Conservation (phyloP, 2,888 invertebrate species). For the Melieria crassipennis region DNA sequence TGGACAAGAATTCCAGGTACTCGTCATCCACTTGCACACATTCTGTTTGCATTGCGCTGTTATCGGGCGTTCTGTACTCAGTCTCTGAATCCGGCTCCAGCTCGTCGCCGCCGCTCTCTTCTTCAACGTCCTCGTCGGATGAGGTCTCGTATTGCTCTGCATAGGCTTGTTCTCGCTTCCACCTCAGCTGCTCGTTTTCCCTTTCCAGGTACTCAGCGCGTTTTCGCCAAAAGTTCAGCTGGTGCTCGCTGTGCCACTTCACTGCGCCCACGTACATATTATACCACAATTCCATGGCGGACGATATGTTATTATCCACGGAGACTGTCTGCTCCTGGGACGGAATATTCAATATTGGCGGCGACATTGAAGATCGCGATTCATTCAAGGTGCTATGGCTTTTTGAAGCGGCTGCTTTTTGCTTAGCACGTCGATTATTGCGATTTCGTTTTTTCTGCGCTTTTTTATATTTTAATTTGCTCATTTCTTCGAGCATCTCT, state of each 20-base stretch:
- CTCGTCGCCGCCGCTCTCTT: neutral
- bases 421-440: slow-evolving; percentile 4
- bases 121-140: slow-evolving; percentile 20
- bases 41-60: slow-evolving; percentile 7
- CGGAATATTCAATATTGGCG: neutral
- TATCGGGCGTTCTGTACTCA: neutral
- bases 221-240: slow-evolving; percentile 20
- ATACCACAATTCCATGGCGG: slow-evolving; percentile 7
- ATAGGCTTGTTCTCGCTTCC: neutral
- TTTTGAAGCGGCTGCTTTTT: neutral
- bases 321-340: neutral
- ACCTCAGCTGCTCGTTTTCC: slow-evolving; percentile 18
- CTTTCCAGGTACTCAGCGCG: slow-evolving; percentile 14
- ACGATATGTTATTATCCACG: neutral
- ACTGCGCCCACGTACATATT: slow-evolving; percentile 11
- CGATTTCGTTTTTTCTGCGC: slow-evolving; percentile 5
- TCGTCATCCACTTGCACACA: neutral
- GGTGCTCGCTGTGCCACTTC: slow-evolving; percentile 8
- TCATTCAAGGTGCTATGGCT: neutral
- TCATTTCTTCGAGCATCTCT: neutral
- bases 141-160: slow-evolving; percentile 17
- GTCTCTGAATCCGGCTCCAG: neutral
- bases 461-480: slow-evolving; percentile 7
- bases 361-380: neutral
- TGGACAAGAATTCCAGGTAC: slow-evolving; percentile 20